Conservation (phyloP, 2,113 vertebrate genomes). For the Tyrannus savana region DNA sequence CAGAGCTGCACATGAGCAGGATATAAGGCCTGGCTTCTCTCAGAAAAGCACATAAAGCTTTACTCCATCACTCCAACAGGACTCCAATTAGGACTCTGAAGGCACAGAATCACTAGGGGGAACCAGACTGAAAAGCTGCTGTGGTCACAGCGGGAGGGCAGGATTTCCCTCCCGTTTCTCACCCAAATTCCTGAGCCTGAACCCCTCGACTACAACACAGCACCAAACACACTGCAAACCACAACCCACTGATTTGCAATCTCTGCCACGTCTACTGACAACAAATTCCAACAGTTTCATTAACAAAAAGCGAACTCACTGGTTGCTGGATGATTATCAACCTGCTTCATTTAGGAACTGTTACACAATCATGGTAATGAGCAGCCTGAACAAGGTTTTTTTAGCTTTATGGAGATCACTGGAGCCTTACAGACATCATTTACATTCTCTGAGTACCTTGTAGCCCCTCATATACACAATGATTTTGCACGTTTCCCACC, state of each 20-base stretch:
- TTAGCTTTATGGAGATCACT: background rate
- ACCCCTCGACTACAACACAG: background rate
- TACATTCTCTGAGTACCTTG: fast-evolving
- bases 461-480: background rate
- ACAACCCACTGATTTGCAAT: background rate
- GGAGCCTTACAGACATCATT: background rate
- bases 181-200: background rate
- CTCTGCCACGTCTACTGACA: background rate
- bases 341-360: background rate
- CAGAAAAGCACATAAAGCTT: background rate
- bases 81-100: background rate
- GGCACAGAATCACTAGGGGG: background rate
- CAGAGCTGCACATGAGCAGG: background rate
- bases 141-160: background rate
- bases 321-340: background rate
- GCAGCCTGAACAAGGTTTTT: background rate
- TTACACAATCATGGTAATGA: fast-evolving
- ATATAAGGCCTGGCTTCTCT: background rate
- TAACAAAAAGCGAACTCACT: background rate
- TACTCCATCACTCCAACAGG: background rate
- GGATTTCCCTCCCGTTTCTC: background rate
- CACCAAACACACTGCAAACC: background rate
- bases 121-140: background rate
- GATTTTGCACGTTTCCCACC: fast-evolving
- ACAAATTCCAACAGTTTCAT: background rate